Evolutionary conservation across 1,140 invertebrate species (phyloP).

Genomic region (Melanaphis sacchari): DNA sequence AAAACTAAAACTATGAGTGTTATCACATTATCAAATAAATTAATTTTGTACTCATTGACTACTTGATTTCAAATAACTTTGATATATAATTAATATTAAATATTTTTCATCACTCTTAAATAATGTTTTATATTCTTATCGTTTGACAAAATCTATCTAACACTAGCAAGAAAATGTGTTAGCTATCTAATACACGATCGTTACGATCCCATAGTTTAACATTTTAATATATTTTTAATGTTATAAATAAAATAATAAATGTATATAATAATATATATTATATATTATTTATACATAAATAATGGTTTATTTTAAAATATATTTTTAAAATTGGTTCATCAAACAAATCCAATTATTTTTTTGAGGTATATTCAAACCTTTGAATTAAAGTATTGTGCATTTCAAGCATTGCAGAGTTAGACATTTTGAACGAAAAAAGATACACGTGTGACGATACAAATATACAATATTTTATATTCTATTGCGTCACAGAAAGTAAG

Average conservation of each 20-base stretch:
- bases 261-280: neutral
- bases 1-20: neutral
- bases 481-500: neutral
- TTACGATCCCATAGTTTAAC: neutral
- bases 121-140: too few relatives aligned
- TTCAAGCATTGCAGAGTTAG: neutral
- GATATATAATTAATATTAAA: neutral
- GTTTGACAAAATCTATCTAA: too few relatives aligned
- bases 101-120: too few relatives aligned
- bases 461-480: neutral
- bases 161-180: neutral
- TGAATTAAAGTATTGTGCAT: neutral
- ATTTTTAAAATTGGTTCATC: neutral
- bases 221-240: neutral
- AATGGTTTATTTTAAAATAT: neutral
- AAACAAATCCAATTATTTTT: neutral
- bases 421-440: neutral
- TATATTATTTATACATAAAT: neutral
- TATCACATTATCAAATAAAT: neutral
- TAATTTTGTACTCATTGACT: neutral
- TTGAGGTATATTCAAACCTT: neutral
- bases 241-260: neutral
- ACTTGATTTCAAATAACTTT: neutral
- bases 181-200: neutral
- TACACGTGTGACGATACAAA: neutral